Evolutionary conservation across 2,113 vertebrate genomes (phyloP).

Genomic region (Tetraodon nigroviridis): DNA sequence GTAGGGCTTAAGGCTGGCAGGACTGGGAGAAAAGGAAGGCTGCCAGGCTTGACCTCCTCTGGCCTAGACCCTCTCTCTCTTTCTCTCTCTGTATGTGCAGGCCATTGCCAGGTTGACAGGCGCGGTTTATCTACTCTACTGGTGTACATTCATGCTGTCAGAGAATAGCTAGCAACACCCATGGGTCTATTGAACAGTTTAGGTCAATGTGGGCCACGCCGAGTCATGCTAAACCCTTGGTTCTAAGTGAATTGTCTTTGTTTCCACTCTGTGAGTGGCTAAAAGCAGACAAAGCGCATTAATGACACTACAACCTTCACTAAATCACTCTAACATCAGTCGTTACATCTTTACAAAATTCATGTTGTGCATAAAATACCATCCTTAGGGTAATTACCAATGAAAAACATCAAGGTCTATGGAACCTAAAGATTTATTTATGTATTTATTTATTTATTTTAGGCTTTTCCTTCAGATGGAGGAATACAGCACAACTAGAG

Average conservation of each 20-base stretch:
- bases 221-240: constrained; percentile 38
- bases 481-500: not conserved
- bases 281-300: not conserved
- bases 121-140: constrained; percentile 62
- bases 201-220: constrained; percentile 45
- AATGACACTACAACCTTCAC: not conserved
- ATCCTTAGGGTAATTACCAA: not conserved
- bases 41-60: constrained; percentile 63
- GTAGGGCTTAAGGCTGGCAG: constrained; percentile 88
- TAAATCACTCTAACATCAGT: not conserved
- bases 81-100: constrained; percentile 37
- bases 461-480: too few species aligned
- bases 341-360: not conserved
- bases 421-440: too few species aligned
- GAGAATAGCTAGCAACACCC: constrained; percentile 60
- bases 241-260: constrained; percentile 52
- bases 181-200: constrained; percentile 61
- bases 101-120: constrained; percentile 56
- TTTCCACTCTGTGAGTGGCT: constrained; percentile 18
- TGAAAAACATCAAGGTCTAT: not conserved
- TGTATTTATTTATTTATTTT: too few species aligned
- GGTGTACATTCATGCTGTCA: constrained; percentile 34
- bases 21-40: constrained; percentile 54
- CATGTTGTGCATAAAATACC: not conserved
- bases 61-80: constrained; percentile 21